Evolutionary conservation across 1,140 invertebrate species (phyloP), one percentile per base, ranked within the genome.

Genomic region (Conus ventricosus): DNA sequence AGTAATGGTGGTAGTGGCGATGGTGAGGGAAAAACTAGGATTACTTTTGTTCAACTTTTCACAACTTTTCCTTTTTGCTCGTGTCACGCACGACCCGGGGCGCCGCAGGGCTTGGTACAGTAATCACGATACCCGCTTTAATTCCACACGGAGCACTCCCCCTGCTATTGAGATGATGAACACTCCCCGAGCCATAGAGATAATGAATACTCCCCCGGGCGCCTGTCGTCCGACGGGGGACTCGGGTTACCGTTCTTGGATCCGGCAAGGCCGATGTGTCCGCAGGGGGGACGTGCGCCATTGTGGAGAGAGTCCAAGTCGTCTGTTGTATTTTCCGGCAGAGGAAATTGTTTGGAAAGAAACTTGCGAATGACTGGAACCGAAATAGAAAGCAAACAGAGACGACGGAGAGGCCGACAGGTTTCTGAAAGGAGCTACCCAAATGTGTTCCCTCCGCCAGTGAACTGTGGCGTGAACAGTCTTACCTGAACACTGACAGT

Each of bases 51-150:
- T 81, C 80, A 81, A 81, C 80, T 81, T 81, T 81, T 81, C 39
- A 81, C 80, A 81, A 81, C 80, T 81, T 81, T 81, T 81, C 80
- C 80, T 81, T 81, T 81, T 81, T 81, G 80, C 80, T 81, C 20
- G 80, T 81, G 80, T 81, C 80, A 81, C 80, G 80, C 80, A 55
- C 39, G 13, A 17, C 1, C 80, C 80, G 10, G 20, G 15, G 80
- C 10, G 11, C 17, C 51, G 8, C 15, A 23, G 39, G 80, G 51
- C 39, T 81, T 53, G 23, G 51, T 54, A 55, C 80, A 81, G 39
- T 81, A 81, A 81, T 81, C 80, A 81, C 13, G 80, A 81, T 81
- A 81, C 80, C 80, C 80, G 80, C 80, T 81, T 81, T 81, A 81
- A 81, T 81, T 81, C 80, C 80, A 81, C 80, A 81, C 51, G 53